phyloP scores from a whole-genome alignment of 2,797 vertebrate genomes.

The Cirrhinus mrigala region DNA sequence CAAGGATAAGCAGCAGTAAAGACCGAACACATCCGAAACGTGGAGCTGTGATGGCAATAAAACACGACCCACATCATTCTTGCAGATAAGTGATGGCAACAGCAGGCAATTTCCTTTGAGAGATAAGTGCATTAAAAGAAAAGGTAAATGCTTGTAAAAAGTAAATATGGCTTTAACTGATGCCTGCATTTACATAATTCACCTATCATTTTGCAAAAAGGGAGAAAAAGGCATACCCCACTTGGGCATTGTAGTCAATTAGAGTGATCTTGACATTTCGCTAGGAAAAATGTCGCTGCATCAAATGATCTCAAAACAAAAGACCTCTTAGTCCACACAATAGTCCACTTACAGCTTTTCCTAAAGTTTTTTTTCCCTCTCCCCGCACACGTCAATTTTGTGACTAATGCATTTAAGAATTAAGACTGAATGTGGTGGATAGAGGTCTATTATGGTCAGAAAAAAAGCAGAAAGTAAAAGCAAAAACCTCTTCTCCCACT shows the following conservation, averaged over 20 bases:
- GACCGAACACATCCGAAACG: conserved; percentile 6
- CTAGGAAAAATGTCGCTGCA: conserved; percentile 51
- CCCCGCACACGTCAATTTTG: conserved; percentile 51
- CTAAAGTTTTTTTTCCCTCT: conserved; percentile 64
- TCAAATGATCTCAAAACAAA: conserved; percentile 58
- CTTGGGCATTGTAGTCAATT: conserved; percentile 49
- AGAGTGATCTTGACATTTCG: conserved; percentile 58
- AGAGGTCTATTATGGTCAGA: conserved; percentile 51
- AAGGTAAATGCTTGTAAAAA: conserved; percentile 51
- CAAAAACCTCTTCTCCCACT: conserved; percentile 60
- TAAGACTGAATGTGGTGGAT: conserved; percentile 53
- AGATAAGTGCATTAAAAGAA: conserved; percentile 53
- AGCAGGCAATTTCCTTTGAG: conserved; percentile 44
- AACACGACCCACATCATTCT: conserved; percentile 41
- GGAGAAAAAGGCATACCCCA: conserved; percentile 35
- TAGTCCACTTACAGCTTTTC: conserved; percentile 59
- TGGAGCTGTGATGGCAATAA: conserved; percentile 41
- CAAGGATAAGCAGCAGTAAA: conserved; percentile 46
- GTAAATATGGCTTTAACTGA: conserved; percentile 45
- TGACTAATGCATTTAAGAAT: conserved; percentile 60
- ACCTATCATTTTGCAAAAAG: conserved; percentile 55
- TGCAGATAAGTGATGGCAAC: conserved; percentile 40
- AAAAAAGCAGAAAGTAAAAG: conserved; percentile 62
- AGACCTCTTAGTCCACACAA: conserved; percentile 54
- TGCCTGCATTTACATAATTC: conserved; percentile 54